These are phyloP conservation scores for Himantopus leucocephalus DNA, from an alignment of 2,113 vertebrate genomes.

Conservation along the genomic window DNA sequence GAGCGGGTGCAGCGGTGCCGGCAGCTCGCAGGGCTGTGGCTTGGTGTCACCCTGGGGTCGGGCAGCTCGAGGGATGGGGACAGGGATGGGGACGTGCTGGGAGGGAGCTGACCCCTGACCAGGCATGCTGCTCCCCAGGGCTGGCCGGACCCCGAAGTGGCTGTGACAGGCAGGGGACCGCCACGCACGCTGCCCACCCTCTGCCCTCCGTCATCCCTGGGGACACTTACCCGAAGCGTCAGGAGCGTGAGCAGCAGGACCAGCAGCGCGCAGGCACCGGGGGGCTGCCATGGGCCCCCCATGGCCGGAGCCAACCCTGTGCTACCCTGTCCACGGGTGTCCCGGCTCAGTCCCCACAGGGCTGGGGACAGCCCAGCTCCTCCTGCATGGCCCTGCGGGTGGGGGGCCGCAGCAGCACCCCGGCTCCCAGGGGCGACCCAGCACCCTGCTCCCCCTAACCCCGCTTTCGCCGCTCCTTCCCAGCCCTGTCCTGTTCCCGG, in stretches of 20 bases:
- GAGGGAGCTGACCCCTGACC: background rate
- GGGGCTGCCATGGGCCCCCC: background rate
- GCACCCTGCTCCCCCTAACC: background rate
- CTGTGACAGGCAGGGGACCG: background rate
- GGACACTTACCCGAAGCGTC: background rate
- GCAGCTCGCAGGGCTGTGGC: background rate
- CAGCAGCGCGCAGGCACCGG: background rate
- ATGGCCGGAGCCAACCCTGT: background rate
- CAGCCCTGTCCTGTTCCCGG: background rate
- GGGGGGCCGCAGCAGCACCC: background rate
- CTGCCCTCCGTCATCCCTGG: background rate
- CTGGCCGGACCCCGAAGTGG: rapidly evolving
- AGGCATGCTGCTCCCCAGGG: no score
- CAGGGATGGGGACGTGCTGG: background rate
- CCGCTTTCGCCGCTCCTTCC: background rate
- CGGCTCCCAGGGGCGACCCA: background rate
- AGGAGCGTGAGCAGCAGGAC: background rate
- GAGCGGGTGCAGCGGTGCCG: background rate
- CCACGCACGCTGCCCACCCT: background rate
- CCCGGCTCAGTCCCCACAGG: background rate
- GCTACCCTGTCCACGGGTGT: rapidly evolving
- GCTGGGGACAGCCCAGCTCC: background rate
- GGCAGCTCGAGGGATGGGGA: background rate
- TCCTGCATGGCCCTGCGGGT: background rate
- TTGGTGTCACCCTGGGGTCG: background rate